These are phyloP conservation scores for Plebejus argus DNA, from an alignment of 2,888 invertebrate species.

Conservation along the genomic window DNA sequence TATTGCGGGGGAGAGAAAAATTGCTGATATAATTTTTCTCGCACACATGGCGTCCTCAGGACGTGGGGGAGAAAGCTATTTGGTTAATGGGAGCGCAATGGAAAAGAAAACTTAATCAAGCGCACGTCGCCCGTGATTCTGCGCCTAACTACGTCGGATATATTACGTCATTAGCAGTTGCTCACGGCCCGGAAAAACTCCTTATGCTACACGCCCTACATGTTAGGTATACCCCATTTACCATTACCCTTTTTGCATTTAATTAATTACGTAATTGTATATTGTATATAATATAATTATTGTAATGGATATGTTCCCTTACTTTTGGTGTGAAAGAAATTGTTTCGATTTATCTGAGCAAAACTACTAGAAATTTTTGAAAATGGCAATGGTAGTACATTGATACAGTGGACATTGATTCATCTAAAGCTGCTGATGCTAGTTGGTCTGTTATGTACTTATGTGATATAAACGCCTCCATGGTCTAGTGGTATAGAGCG, in stretches of 20 bases:
- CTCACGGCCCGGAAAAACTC: slow-evolving; percentile 4
- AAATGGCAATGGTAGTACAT: no score
- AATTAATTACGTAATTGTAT: slow-evolving; percentile 18
- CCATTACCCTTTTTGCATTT: slow-evolving; percentile 41
- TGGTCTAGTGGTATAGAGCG: no score
- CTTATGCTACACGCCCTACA: slow-evolving; percentile 40
- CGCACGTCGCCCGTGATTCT: slow-evolving; percentile 74
- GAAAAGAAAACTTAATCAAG: slow-evolving; percentile 78
- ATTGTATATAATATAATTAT: no score
- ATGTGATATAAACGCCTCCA: no score
- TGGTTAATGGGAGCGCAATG: slow-evolving; percentile 76
- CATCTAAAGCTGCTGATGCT: no score
- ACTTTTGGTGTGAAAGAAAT: neutral
- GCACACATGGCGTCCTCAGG: slow-evolving; percentile 67
- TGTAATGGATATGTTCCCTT: neutral
- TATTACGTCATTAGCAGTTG: slow-evolving; percentile 44
- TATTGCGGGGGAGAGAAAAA: slow-evolving; percentile 56
- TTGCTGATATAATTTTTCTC: slow-evolving; percentile 69
- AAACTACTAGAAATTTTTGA: neutral
- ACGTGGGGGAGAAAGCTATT: slow-evolving; percentile 70
- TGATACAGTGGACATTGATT: no score
- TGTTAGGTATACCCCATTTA: slow-evolving; percentile 54
- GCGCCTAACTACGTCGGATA: slow-evolving; percentile 68
- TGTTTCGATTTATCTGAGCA: neutral
- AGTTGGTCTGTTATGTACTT: no score